phyloP scores from a whole-genome alignment of 2,888 invertebrate species.

The Phengaris alcon region DNA sequence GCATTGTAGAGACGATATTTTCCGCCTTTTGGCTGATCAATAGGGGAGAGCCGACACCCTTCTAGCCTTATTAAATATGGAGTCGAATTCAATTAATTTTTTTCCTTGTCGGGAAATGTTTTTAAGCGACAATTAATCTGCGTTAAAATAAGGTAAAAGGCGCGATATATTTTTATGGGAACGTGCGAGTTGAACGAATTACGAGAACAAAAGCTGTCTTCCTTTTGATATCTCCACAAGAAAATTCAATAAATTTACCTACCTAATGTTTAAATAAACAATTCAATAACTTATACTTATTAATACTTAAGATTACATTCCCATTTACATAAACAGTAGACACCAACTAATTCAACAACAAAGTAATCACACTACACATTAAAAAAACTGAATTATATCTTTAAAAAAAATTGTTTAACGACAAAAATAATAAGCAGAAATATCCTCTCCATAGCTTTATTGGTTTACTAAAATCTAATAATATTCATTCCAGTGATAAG shows the following conservation, averaged over 20 bases:
- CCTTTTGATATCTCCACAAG: not conserved
- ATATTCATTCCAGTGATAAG: slow-evolving; percentile 66
- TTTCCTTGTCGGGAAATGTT: not conserved
- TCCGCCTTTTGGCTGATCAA: slow-evolving; percentile 79
- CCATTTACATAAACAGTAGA: too few relatives aligned
- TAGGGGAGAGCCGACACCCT: slow-evolving; percentile 73
- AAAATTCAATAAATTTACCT: not conserved
- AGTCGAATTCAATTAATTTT: slow-evolving; percentile 42
- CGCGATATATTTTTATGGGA: not conserved
- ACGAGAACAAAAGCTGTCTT: not conserved
- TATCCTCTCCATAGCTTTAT: slow-evolving; percentile 47
- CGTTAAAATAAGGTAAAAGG: not conserved
- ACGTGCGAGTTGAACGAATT: not conserved
- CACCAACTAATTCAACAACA: too few relatives aligned
- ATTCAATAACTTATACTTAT: too few relatives aligned
- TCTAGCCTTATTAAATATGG: slow-evolving; percentile 46
- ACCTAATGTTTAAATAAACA: too few relatives aligned
- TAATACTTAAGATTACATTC: too few relatives aligned
- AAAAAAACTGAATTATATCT: too few relatives aligned
- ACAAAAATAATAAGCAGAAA: slow-evolving; percentile 32
- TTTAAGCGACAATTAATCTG: not conserved
- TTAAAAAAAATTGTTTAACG: not conserved
- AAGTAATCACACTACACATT: too few relatives aligned
- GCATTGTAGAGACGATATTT: slow-evolving; percentile 72
- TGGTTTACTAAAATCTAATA: slow-evolving; percentile 67